Evolutionary conservation across 2,888 invertebrate species (phyloP).

Genomic region (Temnothorax unifasciatus): DNA sequence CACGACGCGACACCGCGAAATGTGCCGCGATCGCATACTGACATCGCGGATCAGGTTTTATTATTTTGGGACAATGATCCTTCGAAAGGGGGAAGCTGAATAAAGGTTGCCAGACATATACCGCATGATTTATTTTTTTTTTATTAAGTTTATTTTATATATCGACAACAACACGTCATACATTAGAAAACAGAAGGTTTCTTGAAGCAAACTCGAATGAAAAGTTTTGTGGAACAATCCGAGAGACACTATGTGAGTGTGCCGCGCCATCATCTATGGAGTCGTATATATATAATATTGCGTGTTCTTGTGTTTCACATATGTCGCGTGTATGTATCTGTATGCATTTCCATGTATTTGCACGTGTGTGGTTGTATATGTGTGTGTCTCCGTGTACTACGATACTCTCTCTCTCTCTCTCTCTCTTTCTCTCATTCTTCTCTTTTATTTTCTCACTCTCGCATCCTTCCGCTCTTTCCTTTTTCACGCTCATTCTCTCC

Average conservation of each 20-base stretch:
- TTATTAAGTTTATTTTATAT: slow-evolving; percentile 87
- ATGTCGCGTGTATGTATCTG: slow-evolving; percentile 76
- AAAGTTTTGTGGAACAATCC: slow-evolving; percentile 87
- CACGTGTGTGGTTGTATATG: slow-evolving; percentile 74
- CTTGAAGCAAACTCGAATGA: slow-evolving; percentile 87
- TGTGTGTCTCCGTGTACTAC: slow-evolving; percentile 76
- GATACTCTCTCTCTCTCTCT: slow-evolving; percentile 78
- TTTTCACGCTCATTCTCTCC: slow-evolving; percentile 49
- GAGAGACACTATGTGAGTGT: slow-evolving; percentile 87
- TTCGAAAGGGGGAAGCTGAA: slow-evolving; percentile 13
- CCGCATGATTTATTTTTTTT: slow-evolving; percentile 83
- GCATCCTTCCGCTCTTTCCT: slow-evolving; percentile 66
- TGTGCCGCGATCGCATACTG: too few species aligned
- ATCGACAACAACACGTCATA: slow-evolving; percentile 87
- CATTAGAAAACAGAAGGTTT: slow-evolving; percentile 87
- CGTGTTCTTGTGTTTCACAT: slow-evolving; percentile 81
- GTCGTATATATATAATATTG: slow-evolving; percentile 86
- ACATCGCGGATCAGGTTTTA: not conserved
- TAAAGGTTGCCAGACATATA: slow-evolving; percentile 58
- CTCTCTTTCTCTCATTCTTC: slow-evolving; percentile 39
- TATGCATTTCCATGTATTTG: slow-evolving; percentile 77
- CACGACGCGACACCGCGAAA: too few species aligned
- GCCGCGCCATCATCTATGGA: slow-evolving; percentile 87
- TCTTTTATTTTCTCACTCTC: slow-evolving; percentile 60
- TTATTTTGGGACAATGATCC: not conserved